Conservation (phyloP, 1,140 invertebrate species). For the Matsumurasca onukii region DNA sequence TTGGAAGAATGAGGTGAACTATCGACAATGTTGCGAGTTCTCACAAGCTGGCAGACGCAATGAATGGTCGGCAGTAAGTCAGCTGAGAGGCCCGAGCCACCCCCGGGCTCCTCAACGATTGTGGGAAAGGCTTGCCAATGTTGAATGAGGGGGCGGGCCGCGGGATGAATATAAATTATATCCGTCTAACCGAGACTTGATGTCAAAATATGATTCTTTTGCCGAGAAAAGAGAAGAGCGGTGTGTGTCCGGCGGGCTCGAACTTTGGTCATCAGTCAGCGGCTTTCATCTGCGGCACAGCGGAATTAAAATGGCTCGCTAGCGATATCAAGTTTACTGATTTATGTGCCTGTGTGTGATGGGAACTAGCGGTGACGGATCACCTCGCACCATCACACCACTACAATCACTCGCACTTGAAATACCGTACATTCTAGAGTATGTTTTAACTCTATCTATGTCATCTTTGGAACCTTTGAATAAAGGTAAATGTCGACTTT, state of each 20-base stretch:
- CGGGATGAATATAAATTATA: constrained; percentile 23
- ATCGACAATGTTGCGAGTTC: no score
- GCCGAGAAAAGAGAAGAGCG: constrained; percentile 18
- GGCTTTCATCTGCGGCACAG: constrained; percentile 15
- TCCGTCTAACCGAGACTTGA: constrained; percentile 11
- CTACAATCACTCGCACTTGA: no score
- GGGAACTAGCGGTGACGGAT: no score
- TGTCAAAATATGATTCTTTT: constrained; percentile 26
- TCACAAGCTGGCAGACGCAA: no score
- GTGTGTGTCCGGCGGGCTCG: background rate
- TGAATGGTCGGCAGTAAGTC: background rate
- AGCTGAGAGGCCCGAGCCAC: background rate
- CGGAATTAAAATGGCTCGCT: constrained; percentile 21
- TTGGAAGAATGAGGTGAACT: no score
- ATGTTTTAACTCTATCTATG: no score
- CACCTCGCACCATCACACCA: no score
- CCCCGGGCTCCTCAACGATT: constrained; percentile 8
- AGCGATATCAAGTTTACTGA: constrained; percentile 25
- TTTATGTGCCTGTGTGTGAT: constrained; percentile 14
- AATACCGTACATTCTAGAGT: no score
- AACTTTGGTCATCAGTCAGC: constrained; percentile 13
- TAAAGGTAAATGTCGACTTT: no score
- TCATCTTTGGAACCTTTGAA: no score
- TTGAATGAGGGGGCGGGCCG: constrained; percentile 15
- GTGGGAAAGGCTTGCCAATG: constrained; percentile 15